Evolutionary conservation across 2,113 vertebrate genomes (phyloP).

Genomic region (Sphyrna mokarran): DNA sequence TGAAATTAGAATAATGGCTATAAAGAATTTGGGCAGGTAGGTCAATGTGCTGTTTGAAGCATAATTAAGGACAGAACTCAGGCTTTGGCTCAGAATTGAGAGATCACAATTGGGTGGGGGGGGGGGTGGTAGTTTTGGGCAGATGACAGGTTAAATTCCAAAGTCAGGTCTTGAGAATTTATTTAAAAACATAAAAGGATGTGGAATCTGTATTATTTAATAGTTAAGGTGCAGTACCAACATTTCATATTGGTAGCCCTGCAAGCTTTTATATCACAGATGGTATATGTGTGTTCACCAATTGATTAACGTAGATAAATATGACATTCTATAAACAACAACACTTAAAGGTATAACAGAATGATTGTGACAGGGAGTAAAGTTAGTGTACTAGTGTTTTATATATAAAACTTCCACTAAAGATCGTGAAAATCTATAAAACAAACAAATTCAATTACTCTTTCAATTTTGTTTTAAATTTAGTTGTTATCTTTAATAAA

Average conservation of each 20-base stretch:
- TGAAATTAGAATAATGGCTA: background rate
- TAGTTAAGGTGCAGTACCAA: background rate
- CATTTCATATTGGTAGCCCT: background rate
- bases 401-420: background rate
- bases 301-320: background rate
- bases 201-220: background rate
- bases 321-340: background rate
- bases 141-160: background rate
- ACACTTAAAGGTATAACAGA: background rate
- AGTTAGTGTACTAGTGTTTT: background rate
- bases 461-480: background rate
- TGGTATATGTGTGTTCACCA: background rate
- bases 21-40: background rate
- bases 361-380: background rate
- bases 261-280: background rate
- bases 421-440: background rate
- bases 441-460: background rate
- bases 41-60: background rate
- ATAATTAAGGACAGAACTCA: background rate
- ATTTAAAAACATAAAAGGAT: background rate
- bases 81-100: background rate
- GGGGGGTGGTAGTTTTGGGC: background rate
- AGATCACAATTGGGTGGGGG: background rate
- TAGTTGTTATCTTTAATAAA: background rate
- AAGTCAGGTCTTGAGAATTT: background rate